Evolutionary conservation across 2,113 vertebrate genomes (phyloP).

Genomic region (Abramis brama): DNA sequence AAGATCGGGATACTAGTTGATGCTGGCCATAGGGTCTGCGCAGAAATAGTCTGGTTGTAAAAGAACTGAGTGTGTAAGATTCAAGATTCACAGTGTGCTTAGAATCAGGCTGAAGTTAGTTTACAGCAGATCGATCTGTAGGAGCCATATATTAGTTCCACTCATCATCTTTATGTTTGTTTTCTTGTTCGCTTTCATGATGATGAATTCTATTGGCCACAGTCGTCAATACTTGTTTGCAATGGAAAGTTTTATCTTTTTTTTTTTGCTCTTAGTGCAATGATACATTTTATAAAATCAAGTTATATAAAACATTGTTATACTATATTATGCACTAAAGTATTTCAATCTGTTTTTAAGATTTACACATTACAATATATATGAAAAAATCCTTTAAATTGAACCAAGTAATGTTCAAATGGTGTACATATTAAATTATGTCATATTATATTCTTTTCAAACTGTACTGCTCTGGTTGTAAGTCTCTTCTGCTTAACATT

Average conservation of each 20-base stretch:
- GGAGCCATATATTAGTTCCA: constrained; percentile 21
- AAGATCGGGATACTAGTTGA: too few species aligned
- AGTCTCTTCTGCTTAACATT: background rate
- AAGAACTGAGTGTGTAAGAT: background rate
- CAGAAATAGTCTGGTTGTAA: too few species aligned
- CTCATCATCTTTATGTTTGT: constrained; percentile 6
- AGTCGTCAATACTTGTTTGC: constrained; percentile 1
- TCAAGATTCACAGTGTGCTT: constrained; percentile 21
- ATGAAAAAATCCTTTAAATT: too few species aligned
- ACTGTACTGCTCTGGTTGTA: background rate
- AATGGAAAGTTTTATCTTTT: background rate
- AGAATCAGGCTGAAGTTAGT: constrained; percentile 8
- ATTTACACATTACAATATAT: too few species aligned
- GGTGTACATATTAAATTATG: too few species aligned
- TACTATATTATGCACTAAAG: too few species aligned
- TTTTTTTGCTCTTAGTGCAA: background rate
- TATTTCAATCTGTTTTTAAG: too few species aligned
- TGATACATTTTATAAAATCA: too few species aligned
- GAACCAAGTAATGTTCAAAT: too few species aligned
- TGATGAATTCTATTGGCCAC: background rate
- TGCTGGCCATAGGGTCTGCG: too few species aligned
- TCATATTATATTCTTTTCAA: background rate
- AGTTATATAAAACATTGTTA: too few species aligned
- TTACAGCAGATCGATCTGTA: background rate
- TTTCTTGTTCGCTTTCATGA: background rate